Percentiles rank a stretch among this genome's conserved stretches.
Evolutionary conservation across 2,797 vertebrate species (phyloP).

Genomic region (Eremophila alpestris): DNA sequence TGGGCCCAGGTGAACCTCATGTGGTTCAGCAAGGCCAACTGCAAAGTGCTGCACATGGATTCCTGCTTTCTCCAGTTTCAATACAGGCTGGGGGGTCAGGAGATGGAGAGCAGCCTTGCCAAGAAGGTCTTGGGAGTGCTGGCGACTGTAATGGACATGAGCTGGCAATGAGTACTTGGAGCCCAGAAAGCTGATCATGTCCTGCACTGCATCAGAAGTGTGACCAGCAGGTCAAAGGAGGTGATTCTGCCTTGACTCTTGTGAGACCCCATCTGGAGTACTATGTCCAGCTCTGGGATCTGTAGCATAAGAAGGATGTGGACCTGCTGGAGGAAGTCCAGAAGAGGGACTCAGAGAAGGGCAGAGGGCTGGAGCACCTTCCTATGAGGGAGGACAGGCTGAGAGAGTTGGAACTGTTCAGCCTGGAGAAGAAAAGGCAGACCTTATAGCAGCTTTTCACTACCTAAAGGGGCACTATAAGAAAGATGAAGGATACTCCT

Average conservation of each 20-base stretch:
- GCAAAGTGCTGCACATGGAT: not conserved
- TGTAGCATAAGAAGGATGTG: not conserved
- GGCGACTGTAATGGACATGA: not conserved
- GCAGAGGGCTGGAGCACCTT: not conserved
- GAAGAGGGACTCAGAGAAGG: not conserved
- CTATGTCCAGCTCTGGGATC: not conserved
- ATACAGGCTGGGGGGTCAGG: not conserved
- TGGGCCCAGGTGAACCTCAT: too few relatives aligned
- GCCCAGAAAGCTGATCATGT: accelerated
- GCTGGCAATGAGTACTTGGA: not conserved
- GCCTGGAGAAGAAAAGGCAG: not conserved
- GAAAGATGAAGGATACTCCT: not conserved
- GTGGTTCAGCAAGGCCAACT: not conserved
- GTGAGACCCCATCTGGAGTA: not conserved
- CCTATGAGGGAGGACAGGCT: not conserved
- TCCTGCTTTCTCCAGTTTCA: not conserved
- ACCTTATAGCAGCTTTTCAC: not conserved
- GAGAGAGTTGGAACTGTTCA: not conserved
- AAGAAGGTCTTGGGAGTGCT: not conserved
- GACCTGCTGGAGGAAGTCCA: not conserved
- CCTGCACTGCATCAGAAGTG: not conserved
- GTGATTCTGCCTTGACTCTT: not conserved
- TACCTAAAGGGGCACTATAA: not conserved
- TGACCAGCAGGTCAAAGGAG: not conserved
- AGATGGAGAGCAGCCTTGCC: not conserved